These are phyloP conservation scores for Adela reaumurella DNA, from an alignment of 2,888 invertebrate species.

Conservation along the genomic window DNA sequence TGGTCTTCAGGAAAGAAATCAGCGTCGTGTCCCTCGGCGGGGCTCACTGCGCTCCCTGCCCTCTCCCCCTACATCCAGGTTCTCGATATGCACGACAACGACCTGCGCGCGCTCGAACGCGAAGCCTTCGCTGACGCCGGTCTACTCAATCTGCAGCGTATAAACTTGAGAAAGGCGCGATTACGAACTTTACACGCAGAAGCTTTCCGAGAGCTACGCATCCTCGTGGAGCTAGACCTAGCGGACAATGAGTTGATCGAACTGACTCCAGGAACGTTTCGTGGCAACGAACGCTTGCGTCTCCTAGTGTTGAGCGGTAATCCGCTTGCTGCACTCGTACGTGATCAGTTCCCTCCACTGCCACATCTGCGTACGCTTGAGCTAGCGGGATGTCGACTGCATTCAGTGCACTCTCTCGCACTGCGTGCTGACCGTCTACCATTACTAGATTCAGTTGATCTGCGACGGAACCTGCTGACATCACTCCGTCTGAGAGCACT, in stretches of 20 bases:
- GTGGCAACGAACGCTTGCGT: constrained; percentile 76
- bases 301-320: constrained; percentile 78
- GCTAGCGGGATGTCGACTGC: constrained; percentile 73
- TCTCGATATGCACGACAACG: constrained; percentile 77
- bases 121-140: constrained; percentile 78
- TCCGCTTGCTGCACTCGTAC: constrained; percentile 66
- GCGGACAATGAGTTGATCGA: constrained; percentile 73
- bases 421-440: constrained; percentile 63
- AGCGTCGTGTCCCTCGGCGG: constrained; percentile 76
- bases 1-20: constrained; percentile 91
- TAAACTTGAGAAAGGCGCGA: constrained; percentile 73
- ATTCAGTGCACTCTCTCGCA: constrained; percentile 68
- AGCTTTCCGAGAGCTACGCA: constrained; percentile 78
- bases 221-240: constrained; percentile 82
- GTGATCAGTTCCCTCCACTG: constrained; percentile 76
- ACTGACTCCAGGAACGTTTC: constrained; percentile 75
- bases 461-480: constrained; percentile 75
- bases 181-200: constrained; percentile 72
- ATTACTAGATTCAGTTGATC: constrained; percentile 76
- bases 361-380: constrained; percentile 78
- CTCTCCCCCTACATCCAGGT: constrained; percentile 57
- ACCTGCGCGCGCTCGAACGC: constrained; percentile 65
- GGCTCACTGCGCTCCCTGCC: constrained; percentile 67
- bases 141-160: constrained; percentile 77
- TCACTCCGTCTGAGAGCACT: constrained; percentile 54